Percentiles rank a stretch among this genome's conserved stretches.
phyloP scores from a whole-genome alignment of 30 jellyfish, hydroid and myxozoan species.

The Euphysa ruthae region DNA sequence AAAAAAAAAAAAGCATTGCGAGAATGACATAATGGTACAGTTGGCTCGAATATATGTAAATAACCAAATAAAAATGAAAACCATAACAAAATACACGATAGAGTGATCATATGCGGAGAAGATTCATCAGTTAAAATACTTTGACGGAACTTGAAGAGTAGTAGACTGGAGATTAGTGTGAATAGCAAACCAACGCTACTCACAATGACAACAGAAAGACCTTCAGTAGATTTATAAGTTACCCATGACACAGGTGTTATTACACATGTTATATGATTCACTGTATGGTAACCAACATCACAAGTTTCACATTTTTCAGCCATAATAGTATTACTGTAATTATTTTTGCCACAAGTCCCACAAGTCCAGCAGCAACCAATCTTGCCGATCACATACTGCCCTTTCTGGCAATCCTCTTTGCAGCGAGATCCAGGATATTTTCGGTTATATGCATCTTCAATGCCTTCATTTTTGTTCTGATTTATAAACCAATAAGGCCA shows the following conservation, averaged over 20 bases:
- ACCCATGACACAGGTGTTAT: constrained; percentile 50
- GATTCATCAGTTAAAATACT: constrained; percentile 27
- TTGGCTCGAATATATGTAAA: constrained; percentile 46
- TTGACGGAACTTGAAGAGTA: constrained; percentile 33
- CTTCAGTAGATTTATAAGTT: constrained; percentile 28
- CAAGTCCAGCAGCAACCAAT: constrained; percentile 82
- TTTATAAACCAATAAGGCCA: background rate
- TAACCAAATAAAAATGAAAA: constrained; percentile 53
- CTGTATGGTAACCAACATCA: constrained; percentile 20
- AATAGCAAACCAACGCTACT: constrained; percentile 44
- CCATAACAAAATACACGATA: constrained; percentile 21
- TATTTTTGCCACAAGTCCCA: constrained; percentile 37
- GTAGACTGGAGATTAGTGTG: background rate
- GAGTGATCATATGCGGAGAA: constrained; percentile 28
- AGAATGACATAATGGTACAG: constrained; percentile 38
- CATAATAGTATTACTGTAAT: constrained; percentile 31
- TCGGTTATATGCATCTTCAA: background rate
- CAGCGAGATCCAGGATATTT: constrained; percentile 54
- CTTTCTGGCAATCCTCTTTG: constrained; percentile 64
- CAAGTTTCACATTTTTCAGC: constrained; percentile 43
- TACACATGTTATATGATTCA: constrained; percentile 35
- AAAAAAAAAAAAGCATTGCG: constrained; percentile 51
- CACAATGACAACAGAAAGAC: constrained; percentile 37
- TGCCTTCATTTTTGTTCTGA: no score
- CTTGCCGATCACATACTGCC: constrained; percentile 43